These are phyloP conservation scores for Megaustenia siamemsis DNA, from an alignment of 2,888 invertebrate genomes.

Conservation along the genomic window DNA sequence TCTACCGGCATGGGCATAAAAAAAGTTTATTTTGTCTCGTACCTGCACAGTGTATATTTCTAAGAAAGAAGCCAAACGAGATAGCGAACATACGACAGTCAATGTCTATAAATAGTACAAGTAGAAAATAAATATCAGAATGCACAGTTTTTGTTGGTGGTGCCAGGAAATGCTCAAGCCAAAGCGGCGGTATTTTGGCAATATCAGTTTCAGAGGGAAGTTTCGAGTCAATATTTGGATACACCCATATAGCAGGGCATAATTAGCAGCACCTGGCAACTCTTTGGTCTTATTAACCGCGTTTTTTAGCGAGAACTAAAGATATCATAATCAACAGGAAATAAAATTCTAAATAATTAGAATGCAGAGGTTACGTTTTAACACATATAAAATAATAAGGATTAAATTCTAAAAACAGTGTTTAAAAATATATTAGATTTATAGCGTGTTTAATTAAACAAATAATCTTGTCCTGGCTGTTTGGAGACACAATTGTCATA, in stretches of 20 bases:
- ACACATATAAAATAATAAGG: no score
- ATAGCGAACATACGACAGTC: not conserved
- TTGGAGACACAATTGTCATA: no score
- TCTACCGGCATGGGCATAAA: no score
- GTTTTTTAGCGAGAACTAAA: not conserved
- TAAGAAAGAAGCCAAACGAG: not conserved
- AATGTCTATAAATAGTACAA: not conserved
- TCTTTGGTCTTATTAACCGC: no score
- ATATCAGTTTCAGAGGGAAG: slow-evolving; percentile 6
- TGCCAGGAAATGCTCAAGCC: not conserved
- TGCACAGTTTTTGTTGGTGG: not conserved
- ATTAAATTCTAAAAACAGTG: no score
- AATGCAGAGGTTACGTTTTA: not conserved
- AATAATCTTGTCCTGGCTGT: no score
- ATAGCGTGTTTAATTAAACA: no score
- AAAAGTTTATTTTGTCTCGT: no score
- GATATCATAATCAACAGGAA: not conserved
- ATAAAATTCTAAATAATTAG: not conserved
- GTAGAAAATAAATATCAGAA: not conserved
- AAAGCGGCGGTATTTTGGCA: not conserved
- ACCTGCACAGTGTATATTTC: no score
- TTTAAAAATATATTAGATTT: no score
- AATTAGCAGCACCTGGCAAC: slow-evolving; percentile 37
- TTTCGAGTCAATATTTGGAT: slow-evolving; percentile 40
- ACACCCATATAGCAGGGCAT: slow-evolving; percentile 11